A percentile compares a stretch with the other conserved stretches of the same genome.
Evolutionary conservation across 2,113 vertebrate species (phyloP).

Genomic region (Notarius quadriscutis): DNA sequence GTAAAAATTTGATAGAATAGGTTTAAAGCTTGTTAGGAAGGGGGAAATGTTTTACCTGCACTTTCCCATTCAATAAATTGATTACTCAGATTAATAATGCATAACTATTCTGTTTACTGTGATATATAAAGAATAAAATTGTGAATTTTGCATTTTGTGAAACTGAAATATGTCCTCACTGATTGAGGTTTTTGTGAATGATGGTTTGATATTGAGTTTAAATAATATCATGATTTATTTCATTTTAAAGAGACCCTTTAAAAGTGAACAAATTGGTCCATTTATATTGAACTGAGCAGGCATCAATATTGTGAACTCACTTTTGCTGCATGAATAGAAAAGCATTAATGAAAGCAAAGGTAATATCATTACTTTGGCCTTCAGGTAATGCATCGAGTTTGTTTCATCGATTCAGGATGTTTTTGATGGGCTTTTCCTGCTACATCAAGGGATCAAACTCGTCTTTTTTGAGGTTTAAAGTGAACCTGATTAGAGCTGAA

Average conservation of each 20-base stretch:
- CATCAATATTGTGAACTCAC: neutral
- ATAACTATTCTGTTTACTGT: neutral
- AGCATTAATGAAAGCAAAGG: neutral
- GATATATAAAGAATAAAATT: neutral
- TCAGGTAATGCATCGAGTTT: neutral
- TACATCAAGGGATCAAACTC: neutral
- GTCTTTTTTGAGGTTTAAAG: neutral
- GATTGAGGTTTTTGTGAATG: neutral
- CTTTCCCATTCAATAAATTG: neutral
- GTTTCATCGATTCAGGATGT: neutral
- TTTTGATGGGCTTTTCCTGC: conserved; percentile 1
- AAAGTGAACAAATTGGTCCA: neutral
- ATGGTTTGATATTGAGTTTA: neutral
- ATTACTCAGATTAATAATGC: neutral
- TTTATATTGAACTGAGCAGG: neutral
- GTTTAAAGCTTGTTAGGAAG: neutral
- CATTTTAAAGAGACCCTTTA: neutral
- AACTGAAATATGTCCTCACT: neutral
- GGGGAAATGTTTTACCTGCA: neutral
- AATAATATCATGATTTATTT: neutral
- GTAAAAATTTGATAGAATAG: neutral
- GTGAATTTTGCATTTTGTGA: neutral
- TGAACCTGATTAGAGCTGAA: neutral
- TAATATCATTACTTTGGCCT: neutral
- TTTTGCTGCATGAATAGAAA: neutral